Percentiles rank a stretch among this genome's conserved stretches.
phyloP scores from a whole-genome alignment of 2,888 invertebrate genomes.

The Nipponacmea schrenckii region DNA sequence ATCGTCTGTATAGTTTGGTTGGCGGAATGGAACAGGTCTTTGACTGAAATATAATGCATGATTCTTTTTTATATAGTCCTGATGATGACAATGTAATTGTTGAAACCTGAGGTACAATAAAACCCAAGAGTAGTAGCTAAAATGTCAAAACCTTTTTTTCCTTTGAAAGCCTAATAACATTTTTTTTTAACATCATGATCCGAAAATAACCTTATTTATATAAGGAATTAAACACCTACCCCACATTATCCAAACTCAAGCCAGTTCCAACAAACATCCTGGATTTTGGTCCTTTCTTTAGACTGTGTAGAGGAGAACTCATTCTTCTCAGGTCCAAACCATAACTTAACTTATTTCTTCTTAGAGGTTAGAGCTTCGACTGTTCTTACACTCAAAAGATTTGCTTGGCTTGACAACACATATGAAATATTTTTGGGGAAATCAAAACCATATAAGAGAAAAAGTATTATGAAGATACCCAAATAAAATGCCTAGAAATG shows the following conservation, averaged over 20 bases:
- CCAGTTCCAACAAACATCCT: slow-evolving; percentile 38
- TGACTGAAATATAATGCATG: slow-evolving; percentile 24
- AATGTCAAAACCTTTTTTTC: not conserved
- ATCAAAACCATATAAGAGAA: too few species aligned
- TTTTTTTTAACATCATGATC: too few species aligned
- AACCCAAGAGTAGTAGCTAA: not conserved
- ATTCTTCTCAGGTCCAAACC: slow-evolving; percentile 29
- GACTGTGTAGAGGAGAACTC: slow-evolving; percentile 54
- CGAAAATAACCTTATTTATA: too few species aligned
- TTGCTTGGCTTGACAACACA: too few species aligned
- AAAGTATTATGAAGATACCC: too few species aligned
- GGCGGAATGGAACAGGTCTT: slow-evolving; percentile 47
- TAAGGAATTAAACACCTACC: not conserved
- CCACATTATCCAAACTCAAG: slow-evolving; percentile 27
- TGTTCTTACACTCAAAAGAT: not conserved
- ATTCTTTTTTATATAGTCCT: not conserved
- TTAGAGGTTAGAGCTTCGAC: not conserved
- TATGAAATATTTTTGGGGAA: too few species aligned
- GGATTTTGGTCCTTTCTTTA: slow-evolving; percentile 50
- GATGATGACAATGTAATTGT: not conserved
- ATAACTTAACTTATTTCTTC: not conserved
- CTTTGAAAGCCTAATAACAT: not conserved
- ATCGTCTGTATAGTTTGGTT: slow-evolving; percentile 57
- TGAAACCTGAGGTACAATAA: too few species aligned
- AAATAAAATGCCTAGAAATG: not conserved